A percentile compares a stretch with the other conserved stretches of the same genome.
Evolutionary conservation across 2,113 vertebrate genomes (phyloP).

Genomic region (Rhadina sibilatrix): DNA sequence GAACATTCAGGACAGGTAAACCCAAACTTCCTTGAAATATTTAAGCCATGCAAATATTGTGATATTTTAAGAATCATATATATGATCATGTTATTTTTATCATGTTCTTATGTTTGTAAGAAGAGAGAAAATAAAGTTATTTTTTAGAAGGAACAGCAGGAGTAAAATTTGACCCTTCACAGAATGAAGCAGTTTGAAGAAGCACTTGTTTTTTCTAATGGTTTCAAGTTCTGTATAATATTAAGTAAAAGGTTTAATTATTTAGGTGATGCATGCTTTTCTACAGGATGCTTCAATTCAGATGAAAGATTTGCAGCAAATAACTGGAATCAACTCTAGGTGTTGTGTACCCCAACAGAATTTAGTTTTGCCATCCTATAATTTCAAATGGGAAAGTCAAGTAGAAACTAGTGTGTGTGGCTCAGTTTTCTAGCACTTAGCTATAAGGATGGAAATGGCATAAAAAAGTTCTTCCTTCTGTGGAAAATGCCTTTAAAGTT

Average conservation of each 20-base stretch:
- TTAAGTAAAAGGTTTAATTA: background rate
- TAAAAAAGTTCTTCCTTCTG: background rate
- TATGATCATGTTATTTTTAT: background rate
- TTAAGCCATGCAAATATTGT: background rate
- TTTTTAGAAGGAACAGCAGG: background rate
- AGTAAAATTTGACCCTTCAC: background rate
- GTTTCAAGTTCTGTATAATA: background rate
- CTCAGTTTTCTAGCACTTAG: background rate
- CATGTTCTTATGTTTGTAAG: background rate
- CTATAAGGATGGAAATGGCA: background rate
- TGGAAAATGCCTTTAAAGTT: background rate
- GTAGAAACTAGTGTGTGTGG: background rate
- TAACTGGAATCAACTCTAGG: background rate
- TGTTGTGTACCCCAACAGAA: background rate
- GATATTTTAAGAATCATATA: background rate
- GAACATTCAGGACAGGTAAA: conserved; percentile 97
- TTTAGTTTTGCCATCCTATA: background rate
- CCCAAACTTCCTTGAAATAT: background rate
- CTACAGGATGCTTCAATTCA: background rate
- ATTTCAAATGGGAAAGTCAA: background rate
- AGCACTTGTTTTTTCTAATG: background rate
- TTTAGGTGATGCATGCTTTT: background rate
- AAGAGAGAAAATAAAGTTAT: background rate
- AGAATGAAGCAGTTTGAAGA: background rate
- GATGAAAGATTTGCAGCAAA: background rate